Conservation (phyloP, 2,888 invertebrate species). For the Empis livida region DNA sequence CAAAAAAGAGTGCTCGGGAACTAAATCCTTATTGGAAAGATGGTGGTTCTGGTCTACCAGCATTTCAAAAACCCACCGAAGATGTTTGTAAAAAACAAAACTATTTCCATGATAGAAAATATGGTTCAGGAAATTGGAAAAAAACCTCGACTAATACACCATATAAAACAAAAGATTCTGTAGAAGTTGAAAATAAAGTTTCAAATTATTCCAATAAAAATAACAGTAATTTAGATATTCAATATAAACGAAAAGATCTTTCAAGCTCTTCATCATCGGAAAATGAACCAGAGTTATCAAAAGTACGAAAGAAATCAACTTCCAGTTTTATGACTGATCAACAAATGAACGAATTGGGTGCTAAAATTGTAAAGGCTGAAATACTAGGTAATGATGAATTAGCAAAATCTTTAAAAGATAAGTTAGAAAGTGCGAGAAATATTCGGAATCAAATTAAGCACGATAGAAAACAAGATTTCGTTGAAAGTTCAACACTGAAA, state of each 20-base stretch:
- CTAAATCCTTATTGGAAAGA: constrained; percentile 88
- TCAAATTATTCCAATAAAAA: neutral
- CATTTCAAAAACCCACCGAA: constrained; percentile 30
- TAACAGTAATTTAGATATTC: too few species aligned
- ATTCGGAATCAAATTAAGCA: constrained; percentile 19
- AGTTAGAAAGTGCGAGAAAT: constrained; percentile 58
- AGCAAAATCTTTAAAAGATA: constrained; percentile 54
- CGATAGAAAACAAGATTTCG: constrained; percentile 11
- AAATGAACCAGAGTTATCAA: neutral
- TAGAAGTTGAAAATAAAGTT: neutral
- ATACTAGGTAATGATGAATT: constrained; percentile 69
- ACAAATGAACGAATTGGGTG: constrained; percentile 82
- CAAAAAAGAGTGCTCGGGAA: constrained; percentile 60
- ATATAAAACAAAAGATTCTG: neutral
- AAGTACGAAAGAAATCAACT: neutral
- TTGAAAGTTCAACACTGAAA: constrained; percentile 5
- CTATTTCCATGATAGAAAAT: neutral
- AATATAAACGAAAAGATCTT: neutral
- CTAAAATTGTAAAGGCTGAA: constrained; percentile 88
- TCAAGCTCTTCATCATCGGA: constrained; percentile 3
- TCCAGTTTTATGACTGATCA: constrained; percentile 49
- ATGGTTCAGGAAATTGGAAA: constrained; percentile 15
- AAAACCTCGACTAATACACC: constrained; percentile 5
- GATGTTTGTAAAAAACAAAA: constrained; percentile 11
- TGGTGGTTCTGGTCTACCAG: constrained; percentile 75